Evolutionary conservation across 2,888 invertebrate genomes (phyloP).

Genomic region (Lumbricus terrestris): DNA sequence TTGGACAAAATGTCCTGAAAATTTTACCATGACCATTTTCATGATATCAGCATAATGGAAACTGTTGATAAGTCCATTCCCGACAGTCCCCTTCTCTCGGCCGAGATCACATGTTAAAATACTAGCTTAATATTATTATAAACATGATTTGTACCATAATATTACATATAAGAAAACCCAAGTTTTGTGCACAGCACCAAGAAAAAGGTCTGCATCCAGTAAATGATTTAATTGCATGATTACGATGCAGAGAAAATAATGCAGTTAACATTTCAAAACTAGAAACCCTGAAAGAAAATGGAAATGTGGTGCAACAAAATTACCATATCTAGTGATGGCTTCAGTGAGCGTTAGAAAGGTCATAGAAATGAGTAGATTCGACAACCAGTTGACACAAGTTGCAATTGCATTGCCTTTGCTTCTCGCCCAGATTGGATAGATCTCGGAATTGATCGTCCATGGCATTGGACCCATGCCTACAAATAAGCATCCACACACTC

Average conservation of each 20-base stretch:
- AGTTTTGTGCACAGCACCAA: neutral
- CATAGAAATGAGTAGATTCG: slow-evolving; percentile 64
- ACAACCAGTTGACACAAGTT: slow-evolving; percentile 63
- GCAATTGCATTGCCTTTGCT: slow-evolving; percentile 61
- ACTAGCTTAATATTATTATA: neutral
- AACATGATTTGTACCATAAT: neutral
- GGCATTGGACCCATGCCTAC: slow-evolving; percentile 61
- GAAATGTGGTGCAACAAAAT: neutral
- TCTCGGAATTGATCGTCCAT: slow-evolving; percentile 65
- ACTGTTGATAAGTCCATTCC: too few species aligned
- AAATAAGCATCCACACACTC: slow-evolving; percentile 7
- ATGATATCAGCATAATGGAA: too few species aligned
- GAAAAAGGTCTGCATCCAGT: neutral
- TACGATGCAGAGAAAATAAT: neutral
- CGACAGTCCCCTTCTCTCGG: too few species aligned
- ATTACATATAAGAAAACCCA: neutral
- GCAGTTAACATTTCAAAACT: neutral
- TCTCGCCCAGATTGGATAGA: slow-evolving; percentile 64
- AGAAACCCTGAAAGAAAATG: neutral
- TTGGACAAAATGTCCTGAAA: too few species aligned
- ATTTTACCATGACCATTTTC: too few species aligned
- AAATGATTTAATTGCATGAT: neutral
- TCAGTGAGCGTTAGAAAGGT: slow-evolving; percentile 63
- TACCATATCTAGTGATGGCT: slow-evolving; percentile 60
- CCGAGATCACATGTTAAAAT: too few species aligned